Evolutionary conservation across 2,888 invertebrate species (phyloP), one percentile per base, ranked within the genome.

Genomic region (Syritta pipiens): DNA sequence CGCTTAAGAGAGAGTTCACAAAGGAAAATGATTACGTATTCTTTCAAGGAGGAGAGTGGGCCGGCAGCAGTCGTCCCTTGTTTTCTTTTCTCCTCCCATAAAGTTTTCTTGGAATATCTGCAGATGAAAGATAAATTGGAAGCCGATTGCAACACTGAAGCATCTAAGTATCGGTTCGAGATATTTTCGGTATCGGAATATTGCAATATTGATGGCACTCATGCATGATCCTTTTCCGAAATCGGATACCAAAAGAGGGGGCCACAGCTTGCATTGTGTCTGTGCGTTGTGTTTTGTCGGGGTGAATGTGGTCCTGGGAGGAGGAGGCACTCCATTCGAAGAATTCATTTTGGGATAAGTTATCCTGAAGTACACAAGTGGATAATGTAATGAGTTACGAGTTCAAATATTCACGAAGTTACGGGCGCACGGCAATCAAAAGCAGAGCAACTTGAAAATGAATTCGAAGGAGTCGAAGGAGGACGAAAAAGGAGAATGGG

Each of bases 151-250:
- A 72, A 57, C 32, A 57, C 63, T 77, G 22, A 65, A 77, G 65
- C 37, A 69, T 49, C 68, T 49, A 24, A 48, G 48, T 32, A 51
- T 42, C 46, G n/a, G 35, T 60, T 60, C 9, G 48, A 55, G 60
- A 20, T 17, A 48, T 55, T 72, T 77, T 55, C 20, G 24, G 22
- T 55, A 67, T 67, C 77, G 57, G n/a, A 63, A 72, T 72, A 72
- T 77, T 72, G 72, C 57, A 62, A 67, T 57, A 79, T 74, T 48
- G 48, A 72, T 51, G 65, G 60, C 32, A 53, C 69, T 71, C 48
- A 24, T 26, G 57, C 42, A 65, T 44, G 57, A 68, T 74, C 32
- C 44, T 72, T 68, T 62, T n/a, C n/a, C n/a, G n/a, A n/a, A n/a
- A n/a, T n/a, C n/a, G n/a, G n/a, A n/a, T n/a, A n/a, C n/a, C n/a